phyloP scores from a whole-genome alignment of 2,888 invertebrate species.

The Pantelozetes paolii region DNA sequence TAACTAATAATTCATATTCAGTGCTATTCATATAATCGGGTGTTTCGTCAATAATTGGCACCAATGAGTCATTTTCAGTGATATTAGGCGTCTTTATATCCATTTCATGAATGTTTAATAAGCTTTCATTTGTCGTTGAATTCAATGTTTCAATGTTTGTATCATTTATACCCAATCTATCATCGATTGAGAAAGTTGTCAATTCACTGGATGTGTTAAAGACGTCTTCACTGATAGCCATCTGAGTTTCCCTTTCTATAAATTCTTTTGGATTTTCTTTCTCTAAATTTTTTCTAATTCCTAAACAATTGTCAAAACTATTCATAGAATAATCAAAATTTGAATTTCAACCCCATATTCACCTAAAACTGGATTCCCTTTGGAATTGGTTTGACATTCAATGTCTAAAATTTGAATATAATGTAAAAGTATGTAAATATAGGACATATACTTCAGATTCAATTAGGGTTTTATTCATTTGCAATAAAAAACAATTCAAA shows the following conservation, averaged over 20 bases:
- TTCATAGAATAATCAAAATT: not conserved
- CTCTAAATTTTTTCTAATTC: not conserved
- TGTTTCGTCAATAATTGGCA: slow-evolving; percentile 22
- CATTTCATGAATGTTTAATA: slow-evolving; percentile 18
- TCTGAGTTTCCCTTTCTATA: slow-evolving; percentile 20
- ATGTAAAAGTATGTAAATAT: slow-evolving; percentile 16
- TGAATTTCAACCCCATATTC: not conserved
- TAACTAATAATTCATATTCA: slow-evolving; percentile 1
- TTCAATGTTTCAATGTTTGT: not conserved
- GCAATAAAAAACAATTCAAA: not conserved
- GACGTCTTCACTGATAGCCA: not conserved
- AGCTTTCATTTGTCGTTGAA: slow-evolving; percentile 1
- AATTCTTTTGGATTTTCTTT: slow-evolving; percentile 6
- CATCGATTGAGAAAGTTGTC: not conserved
- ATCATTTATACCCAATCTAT: not conserved
- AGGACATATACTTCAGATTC: not conserved
- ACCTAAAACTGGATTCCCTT: slow-evolving; percentile 4
- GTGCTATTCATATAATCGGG: slow-evolving; percentile 14
- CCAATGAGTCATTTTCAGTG: slow-evolving; percentile 28
- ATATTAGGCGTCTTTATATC: slow-evolving; percentile 25
- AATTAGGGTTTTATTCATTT: not conserved
- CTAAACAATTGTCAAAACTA: not conserved
- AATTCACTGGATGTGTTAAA: not conserved
- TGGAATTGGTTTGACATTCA: slow-evolving; percentile 6
- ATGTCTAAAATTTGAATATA: not conserved